Evolutionary conservation across 2,888 invertebrate genomes (phyloP), one percentile per base, ranked within the genome.

Genomic region (Microctonus hyperodae): DNA sequence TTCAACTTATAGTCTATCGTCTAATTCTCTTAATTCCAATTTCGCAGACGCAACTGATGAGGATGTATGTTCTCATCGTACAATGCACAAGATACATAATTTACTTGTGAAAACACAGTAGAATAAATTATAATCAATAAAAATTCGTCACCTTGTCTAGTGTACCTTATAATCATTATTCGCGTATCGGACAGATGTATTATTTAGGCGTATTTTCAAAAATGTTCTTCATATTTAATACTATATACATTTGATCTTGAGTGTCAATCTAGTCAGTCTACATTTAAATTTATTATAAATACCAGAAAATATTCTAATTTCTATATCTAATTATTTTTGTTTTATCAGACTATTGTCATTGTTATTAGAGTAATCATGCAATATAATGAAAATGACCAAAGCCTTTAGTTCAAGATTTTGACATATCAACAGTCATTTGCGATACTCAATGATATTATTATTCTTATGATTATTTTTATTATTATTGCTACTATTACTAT

Each of bases 41-140:
- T 31, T 67, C 13, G 62, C 67, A 66, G 78, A 78, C 53, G 76
- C 70, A 23, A 76, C 76, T 58, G 76, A 79, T 66, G 81, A 82
- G 67, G 79, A 80, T 69, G 74, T 82, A 48, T 82, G 82, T 72
- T 82, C 82, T 10, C 74, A 82, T 5, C 81, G 82, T 70, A 78
- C 81, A 6, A 81, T 82, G 72, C 81, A 81, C 66, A 81, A 80
- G 74, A 82, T 82, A 68, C 81, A 81, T 71, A 73, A 76, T 57
- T 77, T 82, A 51, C 77, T 82, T 63, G 74, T 76, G 50, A 77
- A 82, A 59, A 72, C 76, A 28, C 28, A 7, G 7, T 28, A 28
- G 28, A 28, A 7, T 7, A 28, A 28, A 28, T 28, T 28, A 28
- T 28, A 28, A 28, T 28, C 7, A 3, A 28, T 28, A 28, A 3